Evolutionary conservation across 2,797 vertebrate species (phyloP).

Genomic region (Microhierax caerulescens): DNA sequence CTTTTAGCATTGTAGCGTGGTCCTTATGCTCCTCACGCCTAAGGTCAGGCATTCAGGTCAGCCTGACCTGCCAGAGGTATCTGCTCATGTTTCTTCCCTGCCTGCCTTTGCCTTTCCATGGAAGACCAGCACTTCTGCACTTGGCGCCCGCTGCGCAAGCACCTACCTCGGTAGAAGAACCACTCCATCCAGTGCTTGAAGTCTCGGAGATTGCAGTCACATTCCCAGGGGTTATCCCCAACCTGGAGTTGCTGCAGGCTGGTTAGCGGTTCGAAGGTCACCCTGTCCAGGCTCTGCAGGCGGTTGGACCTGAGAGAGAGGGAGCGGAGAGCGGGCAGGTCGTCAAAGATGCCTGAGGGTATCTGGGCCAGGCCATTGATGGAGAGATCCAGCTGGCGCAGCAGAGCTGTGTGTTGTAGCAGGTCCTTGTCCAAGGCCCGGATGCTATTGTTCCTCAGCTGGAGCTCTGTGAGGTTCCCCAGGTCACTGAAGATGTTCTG

Average conservation of each 20-base stretch:
- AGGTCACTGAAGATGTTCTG: slow-evolving; percentile 87
- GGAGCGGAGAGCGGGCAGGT: slow-evolving; percentile 87
- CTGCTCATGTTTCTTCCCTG: not conserved
- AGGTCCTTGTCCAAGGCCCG: slow-evolving; percentile 89
- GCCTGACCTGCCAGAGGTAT: not conserved
- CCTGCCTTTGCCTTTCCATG: not conserved
- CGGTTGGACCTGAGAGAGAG: slow-evolving; percentile 92
- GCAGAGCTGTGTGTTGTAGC: slow-evolving; percentile 81
- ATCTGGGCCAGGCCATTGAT: slow-evolving; percentile 90
- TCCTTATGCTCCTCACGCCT: not conserved
- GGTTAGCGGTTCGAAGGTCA: slow-evolving; percentile 91
- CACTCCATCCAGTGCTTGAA: slow-evolving; percentile 99
- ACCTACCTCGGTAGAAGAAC: slow-evolving; percentile 95
- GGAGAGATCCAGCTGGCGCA: slow-evolving; percentile 92
- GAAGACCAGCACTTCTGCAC: not conserved
- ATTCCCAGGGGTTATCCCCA: slow-evolving; percentile 97
- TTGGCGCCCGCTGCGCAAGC: accelerated
- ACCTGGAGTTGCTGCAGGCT: slow-evolving; percentile 91
- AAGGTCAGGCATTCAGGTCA: not conserved
- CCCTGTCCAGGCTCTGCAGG: slow-evolving; percentile 91
- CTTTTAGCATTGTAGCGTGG: not conserved
- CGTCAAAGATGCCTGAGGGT: slow-evolving; percentile 88
- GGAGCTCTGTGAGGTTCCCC: slow-evolving; percentile 89
- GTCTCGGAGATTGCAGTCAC: slow-evolving; percentile 95
- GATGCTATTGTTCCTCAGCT: slow-evolving; percentile 94